Percentiles rank a stretch among this genome's conserved stretches.
phyloP scores from a whole-genome alignment of 2,113 vertebrate genomes.

The Romanogobio albipinnatus region DNA sequence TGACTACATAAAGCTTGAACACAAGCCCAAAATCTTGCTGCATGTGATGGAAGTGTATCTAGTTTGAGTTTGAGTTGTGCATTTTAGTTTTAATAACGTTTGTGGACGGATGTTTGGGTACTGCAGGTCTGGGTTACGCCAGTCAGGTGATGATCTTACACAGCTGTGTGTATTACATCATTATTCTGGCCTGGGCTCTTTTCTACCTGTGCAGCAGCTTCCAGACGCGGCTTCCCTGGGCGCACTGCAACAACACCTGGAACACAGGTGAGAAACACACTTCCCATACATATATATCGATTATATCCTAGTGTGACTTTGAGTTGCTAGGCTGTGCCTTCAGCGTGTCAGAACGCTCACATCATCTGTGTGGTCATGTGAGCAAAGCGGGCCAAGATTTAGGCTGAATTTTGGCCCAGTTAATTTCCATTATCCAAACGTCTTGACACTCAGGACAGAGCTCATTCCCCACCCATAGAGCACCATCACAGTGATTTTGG shows the following conservation, averaged over 20 bases:
- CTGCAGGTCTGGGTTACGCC: slow-evolving; percentile 86
- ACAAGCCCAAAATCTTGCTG: not conserved
- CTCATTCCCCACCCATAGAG: not conserved
- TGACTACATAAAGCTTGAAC: not conserved
- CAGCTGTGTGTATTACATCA: slow-evolving; percentile 86
- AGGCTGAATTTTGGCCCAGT: not conserved
- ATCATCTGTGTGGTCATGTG: not conserved
- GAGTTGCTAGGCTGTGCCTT: not conserved
- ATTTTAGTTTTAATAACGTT: no score
- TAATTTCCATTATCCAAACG: not conserved
- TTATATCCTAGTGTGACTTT: not conserved
- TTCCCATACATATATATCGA: not conserved
- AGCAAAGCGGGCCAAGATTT: not conserved
- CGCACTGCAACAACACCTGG: slow-evolving; percentile 87
- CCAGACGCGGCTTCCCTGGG: slow-evolving; percentile 83
- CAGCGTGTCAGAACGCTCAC: not conserved
- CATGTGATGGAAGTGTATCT: not conserved
- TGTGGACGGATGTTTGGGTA: not conserved
- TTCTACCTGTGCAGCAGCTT: slow-evolving; percentile 89
- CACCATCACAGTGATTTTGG: not conserved
- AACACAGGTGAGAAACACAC: slow-evolving; percentile 80
- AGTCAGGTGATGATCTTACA: slow-evolving; percentile 87
- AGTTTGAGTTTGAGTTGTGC: no score
- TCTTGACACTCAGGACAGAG: not conserved
- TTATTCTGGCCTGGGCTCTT: slow-evolving; percentile 90